phyloP scores from a whole-genome alignment of 1,140 invertebrate species.

The Neotoxoptera formosana region DNA sequence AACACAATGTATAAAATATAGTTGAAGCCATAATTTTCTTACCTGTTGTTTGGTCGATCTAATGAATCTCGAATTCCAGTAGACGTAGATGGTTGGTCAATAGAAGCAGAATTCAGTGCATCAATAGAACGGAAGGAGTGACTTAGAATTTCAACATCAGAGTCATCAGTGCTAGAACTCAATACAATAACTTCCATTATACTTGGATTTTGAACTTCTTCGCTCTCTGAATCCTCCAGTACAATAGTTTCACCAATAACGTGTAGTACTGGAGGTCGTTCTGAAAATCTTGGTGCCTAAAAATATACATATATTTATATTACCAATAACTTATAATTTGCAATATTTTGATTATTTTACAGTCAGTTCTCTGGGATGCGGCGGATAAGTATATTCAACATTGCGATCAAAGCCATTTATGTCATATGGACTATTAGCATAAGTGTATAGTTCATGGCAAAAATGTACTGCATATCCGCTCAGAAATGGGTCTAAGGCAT shows the following conservation, averaged over 20 bases:
- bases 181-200: background rate
- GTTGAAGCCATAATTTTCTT: background rate
- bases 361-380: background rate
- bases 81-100: slow-evolving; percentile 44
- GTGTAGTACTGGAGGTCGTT: background rate
- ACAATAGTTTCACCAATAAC: slow-evolving; percentile 20
- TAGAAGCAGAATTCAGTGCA: background rate
- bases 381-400: background rate
- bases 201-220: background rate
- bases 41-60: slow-evolving; percentile 41
- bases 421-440: slow-evolving; percentile 46
- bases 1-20: background rate
- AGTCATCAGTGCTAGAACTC: slow-evolving; percentile 2
- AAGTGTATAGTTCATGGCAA: slow-evolving; percentile 44
- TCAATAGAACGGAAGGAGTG: background rate
- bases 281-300: background rate
- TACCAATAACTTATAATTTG: background rate
- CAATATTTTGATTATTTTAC: background rate
- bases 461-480: background rate
- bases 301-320: background rate
- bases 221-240: slow-evolving; percentile 37
- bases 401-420: slow-evolving; percentile 25
- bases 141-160: slow-evolving; percentile 46
- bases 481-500: background rate
- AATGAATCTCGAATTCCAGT: slow-evolving; percentile 42